Evolutionary conservation across 1,140 invertebrate species (phyloP).

Genomic region (Heliothis subflexa): DNA sequence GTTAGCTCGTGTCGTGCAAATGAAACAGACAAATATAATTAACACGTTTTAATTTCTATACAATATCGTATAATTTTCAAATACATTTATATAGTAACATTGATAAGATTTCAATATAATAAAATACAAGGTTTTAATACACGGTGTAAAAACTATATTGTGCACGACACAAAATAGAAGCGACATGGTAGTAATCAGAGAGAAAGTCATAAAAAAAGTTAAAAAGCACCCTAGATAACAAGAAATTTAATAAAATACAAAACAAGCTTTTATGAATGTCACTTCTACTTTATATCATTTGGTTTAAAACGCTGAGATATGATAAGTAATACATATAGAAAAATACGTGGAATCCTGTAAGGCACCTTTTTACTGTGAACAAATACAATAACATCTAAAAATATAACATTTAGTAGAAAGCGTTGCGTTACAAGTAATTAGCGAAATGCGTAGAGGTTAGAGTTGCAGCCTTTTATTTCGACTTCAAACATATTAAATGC

Average conservation of each 20-base stretch:
- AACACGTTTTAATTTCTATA: slow-evolving; percentile 27
- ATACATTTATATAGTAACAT: slow-evolving; percentile 26
- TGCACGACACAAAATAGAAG: slow-evolving; percentile 7
- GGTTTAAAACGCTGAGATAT: neutral
- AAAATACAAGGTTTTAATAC: neutral
- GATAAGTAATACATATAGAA: neutral
- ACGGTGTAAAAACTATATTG: neutral
- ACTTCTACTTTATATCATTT: neutral
- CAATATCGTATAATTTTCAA: slow-evolving; percentile 11
- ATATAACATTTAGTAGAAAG: slow-evolving; percentile 4
- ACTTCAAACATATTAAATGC: neutral
- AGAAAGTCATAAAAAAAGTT: too few species aligned
- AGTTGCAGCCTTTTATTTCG: neutral
- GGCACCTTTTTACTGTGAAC: neutral
- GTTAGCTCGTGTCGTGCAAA: neutral
- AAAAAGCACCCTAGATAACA: too few species aligned
- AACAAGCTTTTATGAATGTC: neutral
- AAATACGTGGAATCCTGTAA: slow-evolving; percentile 18
- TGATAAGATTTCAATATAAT: neutral
- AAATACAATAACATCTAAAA: neutral
- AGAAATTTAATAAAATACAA: neutral
- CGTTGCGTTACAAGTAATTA: neutral
- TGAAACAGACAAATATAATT: slow-evolving; percentile 14
- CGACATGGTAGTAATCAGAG: neutral
- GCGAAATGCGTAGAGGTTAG: neutral